These are phyloP conservation scores for Borostomias antarcticus DNA, from an alignment of 2,797 vertebrate genomes.

Conservation along the genomic window DNA sequence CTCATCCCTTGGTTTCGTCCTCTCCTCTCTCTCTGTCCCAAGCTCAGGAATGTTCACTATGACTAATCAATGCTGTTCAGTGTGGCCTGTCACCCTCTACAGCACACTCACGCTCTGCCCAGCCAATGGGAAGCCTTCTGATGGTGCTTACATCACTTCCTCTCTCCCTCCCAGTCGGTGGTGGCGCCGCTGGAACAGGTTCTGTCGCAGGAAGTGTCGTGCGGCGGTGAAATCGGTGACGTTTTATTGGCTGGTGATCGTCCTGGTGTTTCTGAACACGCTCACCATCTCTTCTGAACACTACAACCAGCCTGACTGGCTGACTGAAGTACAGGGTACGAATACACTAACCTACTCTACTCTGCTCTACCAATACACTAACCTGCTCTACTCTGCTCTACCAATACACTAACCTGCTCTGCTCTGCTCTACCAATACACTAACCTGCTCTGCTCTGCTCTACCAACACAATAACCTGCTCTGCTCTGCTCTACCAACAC, in stretches of 20 bases:
- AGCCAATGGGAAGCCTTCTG: background rate
- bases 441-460: background rate
- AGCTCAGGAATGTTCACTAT: too few relatives aligned
- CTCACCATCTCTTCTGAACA: conserved; percentile 98
- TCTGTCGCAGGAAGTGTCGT: conserved; percentile 91
- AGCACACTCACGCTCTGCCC: background rate
- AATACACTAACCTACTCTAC: background rate
- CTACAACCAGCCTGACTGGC: conserved; percentile 93
- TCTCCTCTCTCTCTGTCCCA: too few relatives aligned
- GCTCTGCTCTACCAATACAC: background rate
- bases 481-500: background rate
- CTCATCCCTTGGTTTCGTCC: too few relatives aligned
- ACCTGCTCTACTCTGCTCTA: background rate
- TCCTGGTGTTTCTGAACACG: conserved; percentile 98
- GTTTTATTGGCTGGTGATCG: conserved; percentile 98
- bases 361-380: too few relatives aligned
- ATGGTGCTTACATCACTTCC: background rate
- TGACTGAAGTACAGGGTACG: conserved; percentile 94
- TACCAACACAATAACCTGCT: background rate
- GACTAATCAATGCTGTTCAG: too few relatives aligned
- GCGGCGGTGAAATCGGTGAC: conserved; percentile 94
- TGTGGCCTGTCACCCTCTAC: too few relatives aligned
- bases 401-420: background rate
- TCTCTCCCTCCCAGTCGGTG: conserved; percentile 81
- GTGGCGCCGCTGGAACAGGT: conserved; percentile 97